Evolutionary conservation across 2,888 invertebrate species (phyloP).

Genomic region (Lasioglossum leucozonium): DNA sequence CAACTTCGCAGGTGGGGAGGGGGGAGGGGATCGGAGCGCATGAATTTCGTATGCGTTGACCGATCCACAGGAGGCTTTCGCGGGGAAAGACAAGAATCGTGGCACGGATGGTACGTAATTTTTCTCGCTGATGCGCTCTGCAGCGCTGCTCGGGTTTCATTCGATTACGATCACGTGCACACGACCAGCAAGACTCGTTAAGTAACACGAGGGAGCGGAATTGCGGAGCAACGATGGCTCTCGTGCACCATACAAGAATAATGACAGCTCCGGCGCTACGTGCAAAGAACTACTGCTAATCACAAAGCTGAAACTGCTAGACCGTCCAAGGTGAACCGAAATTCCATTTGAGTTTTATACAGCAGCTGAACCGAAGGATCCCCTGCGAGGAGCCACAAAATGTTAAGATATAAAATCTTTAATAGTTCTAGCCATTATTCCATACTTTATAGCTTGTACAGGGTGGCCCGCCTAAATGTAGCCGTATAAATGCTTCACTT

Average conservation of each 20-base stretch:
- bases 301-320: not conserved
- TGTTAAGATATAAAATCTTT: too few species aligned
- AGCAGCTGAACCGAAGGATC: not conserved
- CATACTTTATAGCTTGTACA: too few species aligned
- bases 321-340: not conserved
- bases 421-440: too few species aligned
- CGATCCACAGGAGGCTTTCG: too few species aligned
- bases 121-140: not conserved
- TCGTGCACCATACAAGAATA: not conserved
- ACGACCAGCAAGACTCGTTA: constrained; percentile 11
- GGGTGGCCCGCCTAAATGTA: too few species aligned
- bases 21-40: not conserved
- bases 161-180: constrained; percentile 13
- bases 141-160: constrained; percentile 13
- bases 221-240: not conserved
- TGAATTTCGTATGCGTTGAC: not conserved
- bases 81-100: not conserved
- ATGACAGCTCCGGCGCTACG: not conserved
- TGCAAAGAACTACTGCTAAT: not conserved
- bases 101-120: not conserved
- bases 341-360: not conserved
- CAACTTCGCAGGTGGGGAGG: not conserved
- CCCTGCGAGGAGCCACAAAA: too few species aligned
- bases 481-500: too few species aligned
- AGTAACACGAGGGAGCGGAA: not conserved